Evolutionary conservation across 2,113 vertebrate genomes (phyloP), one percentile per base, ranked within the genome.

Genomic region (Cromileptes altivelis): DNA sequence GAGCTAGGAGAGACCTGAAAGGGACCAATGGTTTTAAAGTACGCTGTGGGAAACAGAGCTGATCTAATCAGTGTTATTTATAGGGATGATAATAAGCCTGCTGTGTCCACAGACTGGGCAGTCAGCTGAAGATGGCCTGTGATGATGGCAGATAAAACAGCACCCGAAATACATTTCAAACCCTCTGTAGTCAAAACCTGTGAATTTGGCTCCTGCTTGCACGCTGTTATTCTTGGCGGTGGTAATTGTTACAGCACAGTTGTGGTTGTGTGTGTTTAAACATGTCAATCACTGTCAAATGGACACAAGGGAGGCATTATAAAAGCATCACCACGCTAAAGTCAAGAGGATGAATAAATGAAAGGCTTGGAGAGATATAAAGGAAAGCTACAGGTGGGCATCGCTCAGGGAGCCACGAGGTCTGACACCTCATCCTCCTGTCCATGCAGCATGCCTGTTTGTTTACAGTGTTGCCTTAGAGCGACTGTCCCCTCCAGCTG

Each of bases 401-500:
- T 47, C 15, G 52, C 60, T 25, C 27, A 18, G 7, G 13, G 33
- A 47, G 60, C 55, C 4, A 45, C 9, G 64, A 58, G 42, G 8
- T 49, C 69, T 58, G 55, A 69, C 70, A 47, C 71, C 40, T 47
- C 17, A n/a, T 74, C 79, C 75, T 75, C 50, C 47, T 49, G 55
- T 72, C 53, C 33, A 55, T 80, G 52, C 50, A 74, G 30, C 1
- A 8, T 50, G 60, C 1, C 37, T 93, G 86, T 94, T 94, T 96
- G 88, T 94, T 95, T 91, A 91, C 93, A 88, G 62, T 80, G 91
- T 93, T 89, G 86, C 90, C 81, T 4, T 52, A 82, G 82, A 33
- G 50, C 62, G 57, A 2, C 57, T 79, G 75, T 82, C 75, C 68
- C 57, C 27, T 55, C 72, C 88, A 90, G 87, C 88, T 90, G 89